Evolutionary conservation across 2,113 vertebrate species (phyloP), one percentile per base, ranked within the genome.

Genomic region (Proteles cristata): DNA sequence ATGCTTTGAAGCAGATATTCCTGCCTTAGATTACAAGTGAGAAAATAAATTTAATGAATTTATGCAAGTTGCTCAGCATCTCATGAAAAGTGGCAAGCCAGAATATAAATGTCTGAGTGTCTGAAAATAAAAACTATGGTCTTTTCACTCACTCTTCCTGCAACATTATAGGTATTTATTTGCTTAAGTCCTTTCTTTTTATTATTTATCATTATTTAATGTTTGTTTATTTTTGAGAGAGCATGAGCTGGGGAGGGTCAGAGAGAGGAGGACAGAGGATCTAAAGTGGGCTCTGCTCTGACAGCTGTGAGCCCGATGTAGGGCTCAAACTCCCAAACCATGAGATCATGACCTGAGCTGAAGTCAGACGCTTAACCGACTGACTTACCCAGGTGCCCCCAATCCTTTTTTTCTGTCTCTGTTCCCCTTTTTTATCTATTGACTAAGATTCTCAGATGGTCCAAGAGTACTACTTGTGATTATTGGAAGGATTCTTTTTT

Each of bases 401-500:
- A 58, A 23, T 96, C 11, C 17, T 85, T 50, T 81, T 77, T 76
- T 83, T 79, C 9, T 93, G 17, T 76, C 95, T 93, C 28, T 58
- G 11, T 66, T 71, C 77, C 8, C n/a, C 74, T 80, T 71, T 53
- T 66, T 25, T n/a, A 6, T 71, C 88, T 93, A 69, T 66, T 92
- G 58, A 91, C 39, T 88, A 76, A 87, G 33, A 45, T 26, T 77
- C 16, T 61, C 19, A 68, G 2, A 50, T 26, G 66, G 5, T 1
- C n/a, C 33, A 48, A 33, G 35, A 55, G 4, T 73, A 87, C 23
- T 85, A 71, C 65, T 35, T 77, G 53, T 77, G n/a, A 87, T 79
- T 85, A 86, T 17, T 86, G 73, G 73, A 89, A 77, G 39, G 87
- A 16, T 63, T 93, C 31, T 74, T 68, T 89, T 92, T 31, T 87